A percentile compares a stretch with the other conserved stretches of the same genome.
These are phyloP conservation scores for Lophotis ruficrista DNA, from an alignment of 2,113 vertebrate genomes.

Conservation along the genomic window DNA sequence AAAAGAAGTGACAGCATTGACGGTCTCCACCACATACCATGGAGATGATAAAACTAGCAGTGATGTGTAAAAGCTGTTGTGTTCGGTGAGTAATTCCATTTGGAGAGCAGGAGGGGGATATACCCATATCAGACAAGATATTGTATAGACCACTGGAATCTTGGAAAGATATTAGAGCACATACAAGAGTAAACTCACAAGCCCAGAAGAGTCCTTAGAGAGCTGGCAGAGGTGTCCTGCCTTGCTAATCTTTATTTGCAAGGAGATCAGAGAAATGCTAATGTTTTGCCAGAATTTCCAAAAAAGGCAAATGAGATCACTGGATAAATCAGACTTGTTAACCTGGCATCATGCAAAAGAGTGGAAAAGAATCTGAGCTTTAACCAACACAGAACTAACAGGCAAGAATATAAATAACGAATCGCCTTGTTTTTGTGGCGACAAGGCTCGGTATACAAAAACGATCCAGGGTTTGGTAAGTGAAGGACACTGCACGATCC, in stretches of 20 bases:
- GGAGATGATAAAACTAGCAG: background rate
- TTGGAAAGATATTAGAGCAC: slow-evolving; percentile 26
- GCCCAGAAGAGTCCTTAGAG: slow-evolving; percentile 23
- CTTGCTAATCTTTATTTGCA: slow-evolving; percentile 55
- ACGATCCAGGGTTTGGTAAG: background rate
- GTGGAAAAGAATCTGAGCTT: background rate
- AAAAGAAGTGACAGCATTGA: background rate
- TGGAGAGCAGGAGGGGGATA: background rate
- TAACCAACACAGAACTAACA: background rate
- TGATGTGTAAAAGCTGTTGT: background rate
- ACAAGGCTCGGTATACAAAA: background rate
- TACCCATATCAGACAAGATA: background rate
- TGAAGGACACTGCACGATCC: background rate
- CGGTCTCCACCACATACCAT: background rate
- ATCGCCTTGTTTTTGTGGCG: background rate
- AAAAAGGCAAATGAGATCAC: slow-evolving; percentile 60
- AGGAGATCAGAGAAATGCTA: slow-evolving; percentile 65
- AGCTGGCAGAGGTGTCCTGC: slow-evolving; percentile 43
- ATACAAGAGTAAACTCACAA: slow-evolving; percentile 33
- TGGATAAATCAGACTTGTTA: slow-evolving; percentile 57
- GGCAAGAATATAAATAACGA: background rate
- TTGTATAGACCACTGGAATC: slow-evolving; percentile 21
- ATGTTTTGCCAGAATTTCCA: slow-evolving; percentile 50
- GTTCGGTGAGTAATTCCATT: background rate
- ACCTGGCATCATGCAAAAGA: slow-evolving; percentile 35